Base-by-base conservation (phyloP, 2,888 invertebrate species). In the Scotopteryx bipunctaria region DNA sequence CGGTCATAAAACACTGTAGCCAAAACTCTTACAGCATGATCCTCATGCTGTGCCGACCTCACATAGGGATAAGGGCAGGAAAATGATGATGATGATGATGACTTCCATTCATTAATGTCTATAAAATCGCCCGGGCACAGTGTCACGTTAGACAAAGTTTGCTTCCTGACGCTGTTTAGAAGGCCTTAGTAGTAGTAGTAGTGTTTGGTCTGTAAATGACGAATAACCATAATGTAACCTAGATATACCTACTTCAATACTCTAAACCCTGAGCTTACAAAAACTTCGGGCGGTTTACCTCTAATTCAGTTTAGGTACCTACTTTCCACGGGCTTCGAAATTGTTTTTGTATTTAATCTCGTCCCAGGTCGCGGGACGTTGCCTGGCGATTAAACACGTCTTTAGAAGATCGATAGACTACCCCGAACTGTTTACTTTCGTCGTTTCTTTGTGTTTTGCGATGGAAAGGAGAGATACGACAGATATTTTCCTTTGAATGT, bases 321-420 rank as follows among this genome's bases (percentile, higher is more conserved):
- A n/a, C 60, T 64, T 48, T 53, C 31, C 40, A 41, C 44, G 46
- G 35, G 6, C 36, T 36, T 37, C 44, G 63, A 64, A 63, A 68
- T 63, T 63, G 69, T 71, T 78, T 73, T 73, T 72, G 69, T 71
- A 65, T 73, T 78, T 78, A 76, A 81, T 79, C 81, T 73, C 69
- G 65, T 69, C 67, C 65, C 64, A 48, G 33, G 66, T 65, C 55
- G 49, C 31, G 41, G 15, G 45, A 32, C 64, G 77, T 76, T 77
- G 76, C 73, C 65, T 64, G 64, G 73, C 74, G 81, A 80, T 81
- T 80, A 78, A 76, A 77, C 76, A 78, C 70, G 69, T 72, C 75
- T 71, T 62, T 64, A 44, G 11, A 66, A 74, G 71, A 76, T 76
- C 70, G 76, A 76, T 76, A 63, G 67, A 48, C 43, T 55, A 55